Evolutionary conservation across 2,113 vertebrate genomes (phyloP), one percentile per base, ranked within the genome.

Genomic region (Taxidea taxus): DNA sequence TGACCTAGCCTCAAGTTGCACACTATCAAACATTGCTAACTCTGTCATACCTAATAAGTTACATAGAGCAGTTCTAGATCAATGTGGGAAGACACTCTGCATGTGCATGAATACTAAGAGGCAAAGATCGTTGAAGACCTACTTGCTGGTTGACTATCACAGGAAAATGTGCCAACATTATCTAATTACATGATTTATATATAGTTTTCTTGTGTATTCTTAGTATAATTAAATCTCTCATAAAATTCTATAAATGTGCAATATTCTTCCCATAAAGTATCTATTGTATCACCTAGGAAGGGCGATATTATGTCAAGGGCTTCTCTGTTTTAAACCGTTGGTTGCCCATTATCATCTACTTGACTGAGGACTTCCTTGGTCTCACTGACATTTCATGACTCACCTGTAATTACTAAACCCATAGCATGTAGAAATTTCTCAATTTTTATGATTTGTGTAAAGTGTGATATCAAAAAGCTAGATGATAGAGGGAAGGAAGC

Each of bases 241-340:
- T 47, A 74, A 81, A 39, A 6, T 47, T 81, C n/a, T 72, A 44
- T 44, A 85, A 15, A 20, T 90, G 44, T 72, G 29, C 7, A 12
- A 11, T 23, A 34, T 74, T 70, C 23, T 87, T 86, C 6, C 56
- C 4, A 4, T 86, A 62, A 74, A 64, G 2, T 29, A 42, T 1
- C 0, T 7, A 27, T 23, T 92, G 23, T 68, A 58, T 18, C 23
- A 58, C 42, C 9, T 62, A 6, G 7, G 74, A 90, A 86, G 9
- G 11, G 4, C 29, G 15, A 21, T 81, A 15, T 34, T 18, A 87
- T 1, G 18, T 10, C 37, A 18, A 31, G 1, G 4, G 0, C 18
- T 62, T 90, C 11, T 80, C 9, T 58, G 1, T 47, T 91, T 66
- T 37, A 66, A 68, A 5, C 31, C 27, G 23, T 42, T 7, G 27